Conservation (phyloP, 2,797 vertebrate species). For the Rachycentron canadum region DNA sequence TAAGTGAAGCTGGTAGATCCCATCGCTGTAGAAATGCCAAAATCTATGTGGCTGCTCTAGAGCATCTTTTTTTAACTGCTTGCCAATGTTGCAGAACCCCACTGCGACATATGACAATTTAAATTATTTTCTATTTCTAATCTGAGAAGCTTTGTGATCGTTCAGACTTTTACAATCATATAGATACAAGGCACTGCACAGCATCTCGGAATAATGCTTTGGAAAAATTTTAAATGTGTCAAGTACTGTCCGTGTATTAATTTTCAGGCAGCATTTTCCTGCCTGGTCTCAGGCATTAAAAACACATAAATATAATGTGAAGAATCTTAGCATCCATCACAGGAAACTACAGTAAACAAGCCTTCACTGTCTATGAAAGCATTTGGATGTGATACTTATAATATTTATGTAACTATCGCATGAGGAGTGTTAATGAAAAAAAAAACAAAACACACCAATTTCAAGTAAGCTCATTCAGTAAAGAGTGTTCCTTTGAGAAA, state of each 20-base stretch:
- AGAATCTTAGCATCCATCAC: not conserved
- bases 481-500: constrained; percentile 42
- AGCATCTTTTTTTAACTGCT: not conserved
- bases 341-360: not conserved
- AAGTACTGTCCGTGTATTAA: not conserved
- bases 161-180: not conserved
- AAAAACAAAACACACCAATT: not conserved
- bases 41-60: not conserved
- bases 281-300: no score
- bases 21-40: constrained; percentile 10
- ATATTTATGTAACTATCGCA: not conserved
- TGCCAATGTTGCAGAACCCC: not conserved
- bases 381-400: not conserved
- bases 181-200: not conserved
- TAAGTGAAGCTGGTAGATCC: not conserved
- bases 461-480: constrained; percentile 1
- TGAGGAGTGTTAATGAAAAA: not conserved
- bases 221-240: not conserved
- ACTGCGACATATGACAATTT: not conserved
- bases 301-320: not conserved
- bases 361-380: not conserved
- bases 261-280: no score
- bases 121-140: no score
- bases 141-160: no score
- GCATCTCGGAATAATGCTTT: not conserved